These are phyloP conservation scores for Lepidocyrtinus sp. DNA, from an alignment of 2,888 invertebrate genomes.

Conservation along the genomic window DNA sequence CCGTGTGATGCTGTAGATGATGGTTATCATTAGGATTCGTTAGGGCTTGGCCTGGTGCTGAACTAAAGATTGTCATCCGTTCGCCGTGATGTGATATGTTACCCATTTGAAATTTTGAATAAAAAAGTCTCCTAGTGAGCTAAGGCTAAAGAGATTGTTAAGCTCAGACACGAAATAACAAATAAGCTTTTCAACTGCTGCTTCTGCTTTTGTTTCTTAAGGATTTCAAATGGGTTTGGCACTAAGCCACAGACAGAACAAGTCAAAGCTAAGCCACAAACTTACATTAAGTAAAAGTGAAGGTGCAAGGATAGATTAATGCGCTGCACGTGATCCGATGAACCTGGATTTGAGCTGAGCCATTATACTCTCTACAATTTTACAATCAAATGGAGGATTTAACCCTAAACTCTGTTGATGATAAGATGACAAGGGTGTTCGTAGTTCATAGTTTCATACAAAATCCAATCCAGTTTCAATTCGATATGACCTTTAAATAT, in stretches of 20 bases:
- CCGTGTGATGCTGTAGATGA: conserved; percentile 19
- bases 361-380: not conserved
- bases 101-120: conserved; percentile 53
- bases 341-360: not conserved
- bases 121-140: conserved; percentile 54
- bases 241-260: not conserved
- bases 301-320: not conserved
- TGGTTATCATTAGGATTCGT: too few relatives aligned
- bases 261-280: too few relatives aligned
- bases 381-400: not conserved
- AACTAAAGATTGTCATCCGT: conserved; percentile 48
- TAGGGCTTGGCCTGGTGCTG: conserved; percentile 49
- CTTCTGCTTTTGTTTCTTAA: conserved; percentile 20
- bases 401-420: too few relatives aligned
- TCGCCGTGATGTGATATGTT: too few relatives aligned
- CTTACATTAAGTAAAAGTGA: too few relatives aligned
- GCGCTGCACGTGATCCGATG: not conserved
- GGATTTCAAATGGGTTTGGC: not conserved
- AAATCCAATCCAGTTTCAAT: too few relatives aligned
- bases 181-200: conserved; percentile 31
- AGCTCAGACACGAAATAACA: conserved; percentile 38
- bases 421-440: not conserved
- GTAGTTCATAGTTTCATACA: too few relatives aligned
- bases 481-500: too few relatives aligned
- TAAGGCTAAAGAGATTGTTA: conserved; percentile 31